phyloP scores from a whole-genome alignment of 1,140 invertebrate genomes.

The Paracyclopina nana region DNA sequence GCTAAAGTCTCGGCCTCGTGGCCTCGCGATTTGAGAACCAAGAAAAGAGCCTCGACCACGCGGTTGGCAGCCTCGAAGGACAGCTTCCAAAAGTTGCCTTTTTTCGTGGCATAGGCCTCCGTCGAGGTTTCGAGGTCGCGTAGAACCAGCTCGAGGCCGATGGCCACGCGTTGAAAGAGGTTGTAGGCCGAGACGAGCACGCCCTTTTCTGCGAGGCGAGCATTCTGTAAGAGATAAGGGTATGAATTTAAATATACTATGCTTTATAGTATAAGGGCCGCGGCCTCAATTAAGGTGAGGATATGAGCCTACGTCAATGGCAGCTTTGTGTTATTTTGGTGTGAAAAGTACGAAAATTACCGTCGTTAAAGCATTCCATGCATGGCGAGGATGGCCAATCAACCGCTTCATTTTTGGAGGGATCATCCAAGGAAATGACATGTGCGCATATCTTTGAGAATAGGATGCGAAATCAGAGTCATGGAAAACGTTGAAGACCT shows the following conservation, averaged over 20 bases:
- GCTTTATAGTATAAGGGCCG: background rate
- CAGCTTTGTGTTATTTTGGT: background rate
- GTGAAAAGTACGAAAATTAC: background rate
- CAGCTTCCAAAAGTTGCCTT: background rate
- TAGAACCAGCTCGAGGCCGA: background rate
- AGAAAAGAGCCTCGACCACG: background rate
- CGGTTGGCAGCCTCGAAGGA: background rate
- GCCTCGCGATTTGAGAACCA: background rate
- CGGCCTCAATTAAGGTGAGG: background rate
- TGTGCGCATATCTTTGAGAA: background rate
- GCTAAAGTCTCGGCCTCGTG: background rate
- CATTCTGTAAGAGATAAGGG: background rate
- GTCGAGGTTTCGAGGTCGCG: background rate
- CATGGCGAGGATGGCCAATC: background rate
- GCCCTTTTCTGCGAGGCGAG: background rate
- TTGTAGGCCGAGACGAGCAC: background rate
- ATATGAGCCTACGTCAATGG: background rate
- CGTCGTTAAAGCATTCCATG: background rate
- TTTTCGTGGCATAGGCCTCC: background rate
- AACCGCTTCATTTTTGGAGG: background rate
- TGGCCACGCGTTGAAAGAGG: background rate
- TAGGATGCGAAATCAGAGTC: background rate
- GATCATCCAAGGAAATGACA: background rate
- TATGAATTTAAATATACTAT: background rate
- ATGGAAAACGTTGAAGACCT: background rate